phyloP scores from a whole-genome alignment of 2,888 invertebrate genomes.

The Dynastes grantii region DNA sequence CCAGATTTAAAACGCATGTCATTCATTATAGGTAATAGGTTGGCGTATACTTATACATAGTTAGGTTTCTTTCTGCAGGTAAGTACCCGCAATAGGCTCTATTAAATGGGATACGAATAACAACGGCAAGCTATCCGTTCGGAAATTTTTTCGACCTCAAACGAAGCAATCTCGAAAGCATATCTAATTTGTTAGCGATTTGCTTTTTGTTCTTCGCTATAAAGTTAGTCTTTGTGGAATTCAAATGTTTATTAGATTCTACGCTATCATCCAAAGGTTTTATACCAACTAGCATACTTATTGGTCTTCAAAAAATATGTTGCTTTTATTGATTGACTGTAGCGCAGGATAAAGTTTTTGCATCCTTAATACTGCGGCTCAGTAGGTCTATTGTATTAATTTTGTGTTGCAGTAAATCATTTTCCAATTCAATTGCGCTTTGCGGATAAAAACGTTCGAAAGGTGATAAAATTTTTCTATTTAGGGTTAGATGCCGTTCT shows the following conservation, averaged over 20 bases:
- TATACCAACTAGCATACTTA: too few species aligned
- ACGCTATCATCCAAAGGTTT: too few species aligned
- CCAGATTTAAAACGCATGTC: constrained; percentile 47
- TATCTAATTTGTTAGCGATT: constrained; percentile 44
- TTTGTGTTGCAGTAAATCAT: too few species aligned
- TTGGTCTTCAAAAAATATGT: not conserved
- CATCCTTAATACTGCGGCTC: too few species aligned
- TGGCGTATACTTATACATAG: not conserved
- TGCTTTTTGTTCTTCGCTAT: constrained; percentile 29
- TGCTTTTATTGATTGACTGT: not conserved
- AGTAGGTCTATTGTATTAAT: too few species aligned
- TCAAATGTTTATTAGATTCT: constrained; percentile 17
- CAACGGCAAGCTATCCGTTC: not conserved
- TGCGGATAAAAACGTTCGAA: too few species aligned
- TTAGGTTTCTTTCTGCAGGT: not conserved
- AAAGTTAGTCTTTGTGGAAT: constrained; percentile 12
- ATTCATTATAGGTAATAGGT: constrained; percentile 38
- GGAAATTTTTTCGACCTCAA: constrained; percentile 35
- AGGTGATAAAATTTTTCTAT: too few species aligned
- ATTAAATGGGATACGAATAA: constrained; percentile 1
- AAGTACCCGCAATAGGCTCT: not conserved
- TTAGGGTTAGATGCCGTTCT: too few species aligned
- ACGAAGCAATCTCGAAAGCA: constrained; percentile 34
- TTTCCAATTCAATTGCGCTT: too few species aligned
- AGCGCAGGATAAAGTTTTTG: too few species aligned